A percentile compares a stretch with the other conserved stretches of the same genome.
Evolutionary conservation across 2,797 vertebrate genomes (phyloP).

Genomic region (Oreonectes daqikongensis): DNA sequence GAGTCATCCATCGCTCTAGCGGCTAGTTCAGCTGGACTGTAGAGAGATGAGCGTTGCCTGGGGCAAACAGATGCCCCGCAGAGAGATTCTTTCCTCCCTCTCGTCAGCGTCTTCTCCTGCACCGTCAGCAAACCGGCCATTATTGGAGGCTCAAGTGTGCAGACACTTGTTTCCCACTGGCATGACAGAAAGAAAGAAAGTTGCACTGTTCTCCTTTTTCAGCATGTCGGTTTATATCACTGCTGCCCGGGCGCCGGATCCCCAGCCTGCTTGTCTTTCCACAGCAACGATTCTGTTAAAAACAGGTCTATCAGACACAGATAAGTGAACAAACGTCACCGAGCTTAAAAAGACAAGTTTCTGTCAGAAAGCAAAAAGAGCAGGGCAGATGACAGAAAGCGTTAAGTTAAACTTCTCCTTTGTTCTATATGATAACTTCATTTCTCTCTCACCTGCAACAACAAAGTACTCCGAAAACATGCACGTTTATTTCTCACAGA

Average conservation of each 20-base stretch:
- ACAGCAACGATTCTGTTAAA: conserved; percentile 24
- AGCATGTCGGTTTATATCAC: conserved; percentile 18
- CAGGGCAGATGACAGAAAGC: conserved; percentile 12
- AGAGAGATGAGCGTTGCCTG: conserved; percentile 49
- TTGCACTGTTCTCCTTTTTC: conserved; percentile 36
- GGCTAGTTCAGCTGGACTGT: not conserved
- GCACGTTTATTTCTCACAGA: not conserved
- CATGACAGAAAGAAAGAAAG: conserved; percentile 49
- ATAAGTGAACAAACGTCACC: conserved; percentile 47
- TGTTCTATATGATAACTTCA: conserved; percentile 15
- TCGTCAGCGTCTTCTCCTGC: conserved; percentile 48
- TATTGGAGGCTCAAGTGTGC: conserved; percentile 46
- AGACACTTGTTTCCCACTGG: conserved; percentile 50
- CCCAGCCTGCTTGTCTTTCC: conserved; percentile 32
- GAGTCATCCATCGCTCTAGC: not conserved
- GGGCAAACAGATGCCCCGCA: conserved; percentile 46
- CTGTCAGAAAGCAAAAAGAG: conserved; percentile 30
- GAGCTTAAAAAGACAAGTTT: not conserved
- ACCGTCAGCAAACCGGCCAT: conserved; percentile 60
- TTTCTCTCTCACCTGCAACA: not conserved
- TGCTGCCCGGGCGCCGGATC: not conserved
- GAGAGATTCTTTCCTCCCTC: conserved; percentile 58
- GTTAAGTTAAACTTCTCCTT: conserved; percentile 23
- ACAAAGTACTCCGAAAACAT: not conserved
- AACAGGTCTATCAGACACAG: conserved; percentile 50